Percentiles rank a stretch among this genome's conserved stretches.
Conservation (phyloP, 2,888 invertebrate genomes). For the Charanyca ferruginea region DNA sequence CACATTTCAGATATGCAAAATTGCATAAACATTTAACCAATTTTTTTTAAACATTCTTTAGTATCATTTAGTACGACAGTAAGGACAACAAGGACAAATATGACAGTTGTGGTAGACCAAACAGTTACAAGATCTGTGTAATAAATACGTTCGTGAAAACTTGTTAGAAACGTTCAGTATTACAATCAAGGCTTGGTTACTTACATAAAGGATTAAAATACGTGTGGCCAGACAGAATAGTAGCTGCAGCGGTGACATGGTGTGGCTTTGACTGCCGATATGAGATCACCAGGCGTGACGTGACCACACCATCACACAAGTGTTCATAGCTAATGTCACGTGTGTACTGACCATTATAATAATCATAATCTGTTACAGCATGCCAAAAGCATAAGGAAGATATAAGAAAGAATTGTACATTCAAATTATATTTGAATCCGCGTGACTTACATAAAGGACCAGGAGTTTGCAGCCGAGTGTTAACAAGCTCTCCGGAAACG, state of each 20-base stretch:
- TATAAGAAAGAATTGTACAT: slow-evolving; percentile 26
- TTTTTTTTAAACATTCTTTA: slow-evolving; percentile 7
- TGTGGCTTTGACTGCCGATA: slow-evolving; percentile 48
- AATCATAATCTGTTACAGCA: slow-evolving; percentile 29
- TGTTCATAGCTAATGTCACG: slow-evolving; percentile 73
- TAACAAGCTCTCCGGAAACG: slow-evolving; percentile 75
- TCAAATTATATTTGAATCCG: slow-evolving; percentile 28
- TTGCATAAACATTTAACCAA: slow-evolving; percentile 20
- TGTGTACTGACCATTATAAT: slow-evolving; percentile 66
- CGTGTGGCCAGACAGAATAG: slow-evolving; percentile 66
- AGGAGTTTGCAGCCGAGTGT: slow-evolving; percentile 70
- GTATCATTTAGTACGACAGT: slow-evolving; percentile 11
- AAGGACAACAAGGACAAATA: slow-evolving; percentile 38
- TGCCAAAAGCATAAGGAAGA: slow-evolving; percentile 18
- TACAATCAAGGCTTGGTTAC: slow-evolving; percentile 56
- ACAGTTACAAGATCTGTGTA: slow-evolving; percentile 56
- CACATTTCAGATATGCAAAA: no score
- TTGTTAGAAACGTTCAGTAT: slow-evolving; percentile 40
- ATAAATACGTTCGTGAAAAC: slow-evolving; percentile 50
- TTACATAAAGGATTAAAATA: slow-evolving; percentile 69
- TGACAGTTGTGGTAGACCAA: slow-evolving; percentile 51
- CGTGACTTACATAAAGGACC: slow-evolving; percentile 73
- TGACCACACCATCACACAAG: slow-evolving; percentile 74
- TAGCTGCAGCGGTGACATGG: slow-evolving; percentile 63
- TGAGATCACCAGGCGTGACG: slow-evolving; percentile 74